Conservation (phyloP, 2,113 vertebrate species). For the Saguinus imperator region DNA sequence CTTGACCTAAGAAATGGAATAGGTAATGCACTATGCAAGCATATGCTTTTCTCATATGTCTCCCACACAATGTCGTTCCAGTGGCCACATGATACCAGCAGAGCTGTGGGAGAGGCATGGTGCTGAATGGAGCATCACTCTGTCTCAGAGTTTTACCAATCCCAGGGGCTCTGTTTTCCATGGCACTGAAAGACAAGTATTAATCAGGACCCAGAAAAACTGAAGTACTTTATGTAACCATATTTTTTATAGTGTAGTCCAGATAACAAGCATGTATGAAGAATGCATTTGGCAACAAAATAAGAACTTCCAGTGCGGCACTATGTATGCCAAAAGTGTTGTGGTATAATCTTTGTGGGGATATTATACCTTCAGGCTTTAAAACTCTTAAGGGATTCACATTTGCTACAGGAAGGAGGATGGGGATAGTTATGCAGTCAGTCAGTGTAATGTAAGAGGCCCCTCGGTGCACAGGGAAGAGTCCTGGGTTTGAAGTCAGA, state of each 20-base stretch:
- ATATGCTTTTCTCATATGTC: neutral
- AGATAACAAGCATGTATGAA: neutral
- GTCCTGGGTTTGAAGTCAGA: neutral
- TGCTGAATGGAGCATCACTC: neutral
- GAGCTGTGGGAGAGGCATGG: neutral
- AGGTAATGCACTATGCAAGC: too few relatives aligned
- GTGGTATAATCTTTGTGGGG: neutral
- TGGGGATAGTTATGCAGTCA: neutral
- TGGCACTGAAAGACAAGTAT: neutral
- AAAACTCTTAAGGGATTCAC: conserved; percentile 13
- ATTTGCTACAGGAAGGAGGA: conserved; percentile 7
- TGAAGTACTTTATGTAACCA: conserved; percentile 7
- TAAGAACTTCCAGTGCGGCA: neutral
- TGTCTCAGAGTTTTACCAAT: neutral
- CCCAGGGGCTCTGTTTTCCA: neutral
- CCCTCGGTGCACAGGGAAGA: neutral
- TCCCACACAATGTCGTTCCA: neutral
- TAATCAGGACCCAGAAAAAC: neutral
- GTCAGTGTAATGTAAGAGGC: neutral
- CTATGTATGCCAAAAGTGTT: neutral
- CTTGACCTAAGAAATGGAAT: neutral
- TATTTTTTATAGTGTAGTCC: neutral
- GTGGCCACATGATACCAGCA: neutral
- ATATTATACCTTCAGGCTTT: conserved; percentile 5
- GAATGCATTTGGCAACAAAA: conserved; percentile 44